Conservation (phyloP, 2,888 invertebrate genomes). For the Epistrophe grossulariae region DNA sequence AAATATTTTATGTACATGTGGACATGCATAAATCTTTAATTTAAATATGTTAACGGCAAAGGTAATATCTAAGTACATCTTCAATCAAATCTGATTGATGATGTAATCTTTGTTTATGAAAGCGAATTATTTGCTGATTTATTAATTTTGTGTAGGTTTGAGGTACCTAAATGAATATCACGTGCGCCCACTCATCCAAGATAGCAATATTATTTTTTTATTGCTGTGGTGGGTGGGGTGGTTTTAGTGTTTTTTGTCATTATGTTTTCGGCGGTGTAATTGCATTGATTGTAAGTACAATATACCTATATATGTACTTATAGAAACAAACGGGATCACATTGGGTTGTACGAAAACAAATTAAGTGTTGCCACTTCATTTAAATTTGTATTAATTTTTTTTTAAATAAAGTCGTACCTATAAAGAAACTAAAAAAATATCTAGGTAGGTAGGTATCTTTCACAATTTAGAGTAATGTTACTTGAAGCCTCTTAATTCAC, state of each 20-base stretch:
- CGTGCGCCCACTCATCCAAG: constrained; percentile 50
- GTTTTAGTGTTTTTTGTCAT: not conserved
- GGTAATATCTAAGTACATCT: too few species aligned
- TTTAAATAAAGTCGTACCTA: too few species aligned
- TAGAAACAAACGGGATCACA: constrained; percentile 36
- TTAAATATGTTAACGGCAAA: not conserved
- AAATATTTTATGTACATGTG: not conserved
- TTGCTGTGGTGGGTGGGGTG: constrained; percentile 12
- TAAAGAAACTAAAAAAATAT: too few species aligned
- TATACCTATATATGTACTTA: not conserved
- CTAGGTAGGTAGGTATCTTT: too few species aligned
- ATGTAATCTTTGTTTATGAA: not conserved
- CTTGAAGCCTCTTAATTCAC: too few species aligned
- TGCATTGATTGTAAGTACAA: not conserved
- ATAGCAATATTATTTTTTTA: constrained; percentile 4
- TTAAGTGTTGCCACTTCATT: constrained; percentile 54
- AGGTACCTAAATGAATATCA: not conserved
- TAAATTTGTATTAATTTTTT: not conserved
- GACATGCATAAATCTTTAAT: too few species aligned
- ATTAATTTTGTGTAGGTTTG: too few species aligned
- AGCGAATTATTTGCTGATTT: constrained; percentile 23
- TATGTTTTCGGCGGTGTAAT: not conserved
- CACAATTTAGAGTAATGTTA: too few species aligned
- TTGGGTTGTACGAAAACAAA: not conserved
- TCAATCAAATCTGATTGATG: constrained; percentile 14